Evolutionary conservation across 1,140 invertebrate species (phyloP).

Genomic region (Zaprionus inermis): DNA sequence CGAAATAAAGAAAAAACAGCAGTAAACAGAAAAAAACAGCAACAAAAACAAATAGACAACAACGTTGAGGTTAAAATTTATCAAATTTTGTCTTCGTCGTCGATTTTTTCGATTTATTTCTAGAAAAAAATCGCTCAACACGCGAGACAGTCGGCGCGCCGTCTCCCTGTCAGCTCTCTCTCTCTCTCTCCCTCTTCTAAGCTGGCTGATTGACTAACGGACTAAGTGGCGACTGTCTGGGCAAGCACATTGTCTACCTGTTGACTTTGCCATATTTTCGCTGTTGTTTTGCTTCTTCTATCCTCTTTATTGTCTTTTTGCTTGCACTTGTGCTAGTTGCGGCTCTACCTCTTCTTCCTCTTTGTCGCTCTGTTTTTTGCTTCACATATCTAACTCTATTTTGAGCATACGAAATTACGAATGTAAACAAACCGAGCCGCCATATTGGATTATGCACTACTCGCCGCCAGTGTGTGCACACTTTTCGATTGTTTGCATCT

Average conservation of each 20-base stretch:
- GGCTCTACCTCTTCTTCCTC: background rate
- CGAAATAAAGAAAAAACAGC: conserved; percentile 21
- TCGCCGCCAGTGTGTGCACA: conserved; percentile 33
- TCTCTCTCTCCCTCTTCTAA: conserved; percentile 17
- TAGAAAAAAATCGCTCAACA: background rate
- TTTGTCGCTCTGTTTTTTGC: background rate
- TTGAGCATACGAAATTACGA: conserved; percentile 22
- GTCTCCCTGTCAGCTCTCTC: conserved; percentile 1
- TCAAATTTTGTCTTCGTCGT: conserved; percentile 41
- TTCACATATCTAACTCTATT: conserved; percentile 36
- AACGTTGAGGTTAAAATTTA: conserved; percentile 70
- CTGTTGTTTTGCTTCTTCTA: conserved; percentile 19
- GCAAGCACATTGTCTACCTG: conserved; percentile 42
- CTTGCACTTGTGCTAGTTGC: conserved; percentile 24
- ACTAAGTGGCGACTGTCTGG: conserved; percentile 26
- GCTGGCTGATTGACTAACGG: conserved; percentile 46
- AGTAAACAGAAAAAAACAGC: background rate
- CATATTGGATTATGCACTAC: conserved; percentile 34
- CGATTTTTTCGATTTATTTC: conserved; percentile 5
- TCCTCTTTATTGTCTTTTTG: background rate
- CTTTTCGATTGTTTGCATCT: conserved; percentile 12
- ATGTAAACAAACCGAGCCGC: conserved; percentile 43
- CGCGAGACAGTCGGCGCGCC: conserved; percentile 15
- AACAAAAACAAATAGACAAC: conserved; percentile 42
- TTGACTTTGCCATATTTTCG: conserved; percentile 48